Evolutionary conservation across 2,797 vertebrate species (phyloP).

Genomic region (Zenarchopterus dispar): DNA sequence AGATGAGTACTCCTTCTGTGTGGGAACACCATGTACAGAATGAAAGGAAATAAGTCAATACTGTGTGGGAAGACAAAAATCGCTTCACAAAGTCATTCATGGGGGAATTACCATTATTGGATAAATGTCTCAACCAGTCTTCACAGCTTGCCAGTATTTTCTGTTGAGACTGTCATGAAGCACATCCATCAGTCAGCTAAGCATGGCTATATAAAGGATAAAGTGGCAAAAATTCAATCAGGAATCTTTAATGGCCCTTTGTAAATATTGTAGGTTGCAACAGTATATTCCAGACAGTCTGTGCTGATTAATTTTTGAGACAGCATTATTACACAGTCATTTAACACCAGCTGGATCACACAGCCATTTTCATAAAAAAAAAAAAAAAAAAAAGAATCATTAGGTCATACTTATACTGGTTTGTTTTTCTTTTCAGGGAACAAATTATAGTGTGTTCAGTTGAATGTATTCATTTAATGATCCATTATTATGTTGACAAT

Average conservation of each 20-base stretch:
- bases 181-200: slow-evolving; percentile 42
- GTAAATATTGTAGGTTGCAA: slow-evolving; percentile 40
- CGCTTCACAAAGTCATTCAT: slow-evolving; percentile 71
- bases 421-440: background rate
- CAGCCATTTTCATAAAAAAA: background rate
- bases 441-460: too few relatives aligned
- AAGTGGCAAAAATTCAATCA: slow-evolving; percentile 52
- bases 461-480: too few relatives aligned
- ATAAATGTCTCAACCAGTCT: slow-evolving; percentile 61
- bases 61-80: slow-evolving; percentile 71
- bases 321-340: slow-evolving; percentile 19
- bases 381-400: background rate
- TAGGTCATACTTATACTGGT: background rate
- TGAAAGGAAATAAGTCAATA: slow-evolving; percentile 71
- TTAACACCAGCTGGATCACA: background rate
- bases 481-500: too few relatives aligned
- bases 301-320: slow-evolving; percentile 51
- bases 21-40: slow-evolving; percentile 59
- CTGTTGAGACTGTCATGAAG: slow-evolving; percentile 46
- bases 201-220: slow-evolving; percentile 27
- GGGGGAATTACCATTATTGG: slow-evolving; percentile 72
- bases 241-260: slow-evolving; percentile 42
- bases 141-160: slow-evolving; percentile 57
- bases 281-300: slow-evolving; percentile 28
- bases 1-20: slow-evolving; percentile 50